These are phyloP conservation scores for Sycophila texana DNA, from an alignment of 2,888 invertebrate species.

Conservation along the genomic window DNA sequence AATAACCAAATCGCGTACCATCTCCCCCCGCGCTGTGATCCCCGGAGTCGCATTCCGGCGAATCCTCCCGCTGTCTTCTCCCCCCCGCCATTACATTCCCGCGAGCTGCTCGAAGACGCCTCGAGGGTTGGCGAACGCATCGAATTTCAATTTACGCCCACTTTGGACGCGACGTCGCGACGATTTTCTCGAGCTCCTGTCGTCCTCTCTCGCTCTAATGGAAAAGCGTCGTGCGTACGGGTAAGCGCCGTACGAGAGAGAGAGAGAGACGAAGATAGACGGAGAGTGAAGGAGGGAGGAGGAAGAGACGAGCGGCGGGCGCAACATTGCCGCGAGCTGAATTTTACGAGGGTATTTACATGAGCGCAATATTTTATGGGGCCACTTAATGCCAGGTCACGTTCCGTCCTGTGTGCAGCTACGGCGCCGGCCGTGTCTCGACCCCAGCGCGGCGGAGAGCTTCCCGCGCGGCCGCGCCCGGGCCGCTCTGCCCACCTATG, in stretches of 20 bases:
- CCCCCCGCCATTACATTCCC: not conserved
- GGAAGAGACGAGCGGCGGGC: slow-evolving; percentile 24
- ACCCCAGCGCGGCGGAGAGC: slow-evolving; percentile 1
- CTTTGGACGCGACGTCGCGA: slow-evolving; percentile 25
- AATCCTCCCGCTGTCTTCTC: not conserved
- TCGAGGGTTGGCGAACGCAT: slow-evolving; percentile 20
- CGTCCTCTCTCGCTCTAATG: slow-evolving; percentile 25
- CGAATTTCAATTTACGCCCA: slow-evolving; percentile 54
- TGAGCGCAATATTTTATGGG: slow-evolving; percentile 73
- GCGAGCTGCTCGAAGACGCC: slow-evolving; percentile 11
- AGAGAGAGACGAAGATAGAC: not conserved
- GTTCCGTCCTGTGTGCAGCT: slow-evolving; percentile 61
- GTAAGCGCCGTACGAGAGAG: not conserved
- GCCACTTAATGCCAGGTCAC: slow-evolving; percentile 74
- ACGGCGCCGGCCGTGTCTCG: slow-evolving; percentile 23
- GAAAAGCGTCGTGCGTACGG: slow-evolving; percentile 18
- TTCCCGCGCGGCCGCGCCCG: slow-evolving; percentile 44
- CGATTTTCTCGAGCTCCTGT: slow-evolving; percentile 23
- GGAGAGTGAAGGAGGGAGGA: too few relatives aligned
- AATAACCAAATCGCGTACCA: slow-evolving; percentile 6
- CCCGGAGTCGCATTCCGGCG: not conserved
- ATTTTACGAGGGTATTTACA: slow-evolving; percentile 70
- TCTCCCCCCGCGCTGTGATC: too few relatives aligned
- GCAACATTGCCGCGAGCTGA: slow-evolving; percentile 59
- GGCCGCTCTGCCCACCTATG: slow-evolving; percentile 64